Evolutionary conservation across 2,113 vertebrate species (phyloP).

Genomic region (Chrysochloris asiatica): DNA sequence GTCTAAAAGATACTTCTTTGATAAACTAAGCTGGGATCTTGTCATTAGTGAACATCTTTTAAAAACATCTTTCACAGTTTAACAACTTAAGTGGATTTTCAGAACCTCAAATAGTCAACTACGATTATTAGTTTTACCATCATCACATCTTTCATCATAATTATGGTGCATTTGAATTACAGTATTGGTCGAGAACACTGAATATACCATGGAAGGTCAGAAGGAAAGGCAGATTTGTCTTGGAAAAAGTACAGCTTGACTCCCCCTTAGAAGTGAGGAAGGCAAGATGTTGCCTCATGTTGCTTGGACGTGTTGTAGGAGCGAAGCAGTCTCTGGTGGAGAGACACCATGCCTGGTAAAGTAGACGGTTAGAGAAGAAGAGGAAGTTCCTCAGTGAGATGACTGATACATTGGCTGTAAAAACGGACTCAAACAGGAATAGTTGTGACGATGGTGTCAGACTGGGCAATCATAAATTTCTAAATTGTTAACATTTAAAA

Average conservation of each 20-base stretch:
- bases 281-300: background rate
- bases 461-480: background rate
- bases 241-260: background rate
- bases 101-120: constrained; percentile 17
- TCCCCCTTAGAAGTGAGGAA: background rate
- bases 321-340: background rate
- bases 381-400: background rate
- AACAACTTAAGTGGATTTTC: background rate
- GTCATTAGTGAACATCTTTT: constrained; percentile 2
- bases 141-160: background rate
- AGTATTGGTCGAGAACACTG: background rate
- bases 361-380: background rate
- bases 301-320: background rate
- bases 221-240: background rate
- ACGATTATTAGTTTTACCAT: background rate
- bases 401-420: background rate
- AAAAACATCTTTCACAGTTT: background rate
- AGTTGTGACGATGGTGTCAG: background rate
- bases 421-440: background rate
- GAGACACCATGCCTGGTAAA: background rate
- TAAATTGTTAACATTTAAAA: background rate
- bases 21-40: background rate
- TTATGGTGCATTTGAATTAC: background rate
- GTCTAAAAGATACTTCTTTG: background rate
- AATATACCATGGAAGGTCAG: background rate